Percentiles rank a stretch among this genome's conserved stretches.
phyloP scores from a whole-genome alignment of 2,797 vertebrate species.

The Chelonia mydas region DNA sequence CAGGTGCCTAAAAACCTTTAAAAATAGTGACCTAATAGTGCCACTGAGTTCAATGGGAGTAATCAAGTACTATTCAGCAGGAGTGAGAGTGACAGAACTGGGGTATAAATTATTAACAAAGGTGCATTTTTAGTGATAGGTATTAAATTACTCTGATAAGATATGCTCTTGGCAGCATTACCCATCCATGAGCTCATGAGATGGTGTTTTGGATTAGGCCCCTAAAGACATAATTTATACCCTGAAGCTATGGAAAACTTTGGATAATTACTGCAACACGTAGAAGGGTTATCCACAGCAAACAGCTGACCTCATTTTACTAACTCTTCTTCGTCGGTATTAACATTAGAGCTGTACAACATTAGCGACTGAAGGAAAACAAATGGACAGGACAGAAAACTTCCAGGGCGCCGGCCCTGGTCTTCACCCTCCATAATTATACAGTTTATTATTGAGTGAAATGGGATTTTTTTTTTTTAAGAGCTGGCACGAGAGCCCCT shows the following conservation, averaged over 20 bases:
- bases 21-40: too few species aligned
- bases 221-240: neutral
- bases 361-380: neutral
- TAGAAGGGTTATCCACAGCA: too few species aligned
- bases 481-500: neutral
- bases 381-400: neutral
- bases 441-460: neutral
- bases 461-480: neutral
- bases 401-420: neutral
- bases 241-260: neutral
- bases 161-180: too few species aligned
- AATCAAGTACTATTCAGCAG: too few species aligned
- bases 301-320: neutral
- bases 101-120: too few species aligned
- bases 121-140: too few species aligned
- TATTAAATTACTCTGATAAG: too few species aligned
- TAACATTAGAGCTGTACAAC: too few species aligned
- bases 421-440: neutral
- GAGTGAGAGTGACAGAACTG: too few species aligned
- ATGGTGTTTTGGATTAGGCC: too few species aligned
- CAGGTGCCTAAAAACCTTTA: too few species aligned
- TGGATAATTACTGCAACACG: neutral
- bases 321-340: neutral
- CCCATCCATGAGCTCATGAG: neutral
- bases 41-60: too few species aligned